phyloP scores from a whole-genome alignment of 2,797 vertebrate genomes.

The Smutsia temminckii region DNA sequence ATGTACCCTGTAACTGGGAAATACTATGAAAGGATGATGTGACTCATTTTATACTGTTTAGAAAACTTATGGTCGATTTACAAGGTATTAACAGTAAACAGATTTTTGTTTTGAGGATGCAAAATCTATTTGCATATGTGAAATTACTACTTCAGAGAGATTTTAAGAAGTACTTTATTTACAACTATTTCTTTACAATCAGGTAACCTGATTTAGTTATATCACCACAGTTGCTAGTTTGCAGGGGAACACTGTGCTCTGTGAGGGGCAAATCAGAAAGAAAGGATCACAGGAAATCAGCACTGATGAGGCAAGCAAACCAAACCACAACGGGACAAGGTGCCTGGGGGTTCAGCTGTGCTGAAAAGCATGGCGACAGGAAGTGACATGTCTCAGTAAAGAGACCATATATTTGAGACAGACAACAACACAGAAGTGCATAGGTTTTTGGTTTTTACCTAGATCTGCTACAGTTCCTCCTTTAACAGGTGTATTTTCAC shows the following conservation, averaged over 20 bases:
- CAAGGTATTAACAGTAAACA: background rate
- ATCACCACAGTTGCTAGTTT: background rate
- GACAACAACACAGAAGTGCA: background rate
- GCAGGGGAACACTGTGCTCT: background rate
- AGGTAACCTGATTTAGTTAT: background rate
- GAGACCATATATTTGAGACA: background rate
- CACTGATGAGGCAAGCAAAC: background rate
- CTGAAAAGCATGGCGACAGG: rapidly evolving
- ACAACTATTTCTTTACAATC: background rate
- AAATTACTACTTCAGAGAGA: background rate
- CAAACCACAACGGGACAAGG: background rate
- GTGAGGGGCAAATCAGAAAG: background rate
- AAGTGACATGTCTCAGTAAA: background rate
- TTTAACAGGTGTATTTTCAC: conserved; percentile 94
- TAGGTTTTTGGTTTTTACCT: conserved; percentile 84
- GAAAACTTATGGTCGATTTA: background rate
- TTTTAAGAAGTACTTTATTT: background rate
- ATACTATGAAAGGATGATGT: background rate
- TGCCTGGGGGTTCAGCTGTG: background rate
- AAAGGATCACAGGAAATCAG: background rate
- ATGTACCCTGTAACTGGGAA: background rate
- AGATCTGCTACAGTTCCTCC: conserved; percentile 94
- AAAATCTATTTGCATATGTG: background rate
- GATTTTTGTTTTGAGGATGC: background rate
- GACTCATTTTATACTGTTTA: background rate